Evolutionary conservation across 2,113 vertebrate genomes (phyloP), one percentile per base, ranked within the genome.

Genomic region (Rhagologus leucostigma): DNA sequence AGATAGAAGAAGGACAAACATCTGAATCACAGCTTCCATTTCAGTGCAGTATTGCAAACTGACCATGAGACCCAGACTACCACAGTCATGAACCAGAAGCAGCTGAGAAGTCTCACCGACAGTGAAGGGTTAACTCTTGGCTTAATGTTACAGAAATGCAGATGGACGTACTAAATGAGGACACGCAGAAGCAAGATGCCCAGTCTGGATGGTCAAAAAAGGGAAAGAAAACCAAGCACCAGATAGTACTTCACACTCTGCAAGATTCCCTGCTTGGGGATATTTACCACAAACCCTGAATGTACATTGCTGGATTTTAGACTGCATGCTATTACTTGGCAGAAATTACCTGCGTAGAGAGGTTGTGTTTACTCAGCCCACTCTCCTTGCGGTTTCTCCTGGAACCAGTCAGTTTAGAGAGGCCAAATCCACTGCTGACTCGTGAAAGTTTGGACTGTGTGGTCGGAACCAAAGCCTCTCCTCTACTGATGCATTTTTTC

Each of bases 371-470:
- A 95, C 97, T 98, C 77, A 99, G 98, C 63, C 99, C 99, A 74
- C 98, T 99, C 83, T 99, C 99, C 95, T 99, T 99, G 88, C 99
- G 99, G 97, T 98, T 99, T 90, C 99, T 99, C 22, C 99, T 98
- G 29, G 99, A 99, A 18, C 99, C 99, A 1, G 99, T 99, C 71
- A 99, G 97, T 96, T 99, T 99, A 82, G 99, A 99, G 49, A 99
- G 98, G n/a, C 99, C 99, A 7, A 99, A 99, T 33, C 99, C 99
- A 56, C 99, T 99, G 98, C 99, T 99, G 87, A 99, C 99, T 13
- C 99, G 96, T 52, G 99, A 99, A 82, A 99, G 97, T 80, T 99
- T 99, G 86, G 99, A 99, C 56, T 99, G 99, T 7, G 98, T 98
- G 9, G 97, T 98, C 3, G 99, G 99, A 18, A 98, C 98, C 39